phyloP scores from a whole-genome alignment of 2,797 vertebrate genomes.

The Columba guinea region DNA sequence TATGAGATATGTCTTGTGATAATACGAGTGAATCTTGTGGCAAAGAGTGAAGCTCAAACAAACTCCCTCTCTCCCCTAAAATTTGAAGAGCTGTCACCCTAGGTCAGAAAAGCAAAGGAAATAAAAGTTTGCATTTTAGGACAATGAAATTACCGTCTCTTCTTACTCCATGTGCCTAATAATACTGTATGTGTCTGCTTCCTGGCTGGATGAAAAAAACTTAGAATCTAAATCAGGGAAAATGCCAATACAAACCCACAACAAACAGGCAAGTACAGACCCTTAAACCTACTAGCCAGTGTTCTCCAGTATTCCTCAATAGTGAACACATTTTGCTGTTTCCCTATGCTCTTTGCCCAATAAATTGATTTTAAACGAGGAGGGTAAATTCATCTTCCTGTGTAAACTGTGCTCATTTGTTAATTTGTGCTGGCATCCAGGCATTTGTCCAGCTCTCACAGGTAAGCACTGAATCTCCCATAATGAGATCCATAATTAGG shows the following conservation, averaged over 20 bases:
- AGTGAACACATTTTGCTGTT: not conserved
- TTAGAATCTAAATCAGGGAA: not conserved
- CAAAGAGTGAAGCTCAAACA: not conserved
- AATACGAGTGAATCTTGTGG: not conserved
- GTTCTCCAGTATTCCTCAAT: not conserved
- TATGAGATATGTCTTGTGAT: not conserved
- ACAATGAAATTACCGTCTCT: not conserved
- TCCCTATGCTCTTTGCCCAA: not conserved
- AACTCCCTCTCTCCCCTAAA: not conserved
- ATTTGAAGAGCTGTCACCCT: not conserved
- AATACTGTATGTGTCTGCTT: not conserved
- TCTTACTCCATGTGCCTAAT: not conserved
- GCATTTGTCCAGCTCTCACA: not conserved
- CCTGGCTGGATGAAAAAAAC: not conserved
- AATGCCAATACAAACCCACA: not conserved
- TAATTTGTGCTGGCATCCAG: not conserved
- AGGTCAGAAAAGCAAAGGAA: not conserved
- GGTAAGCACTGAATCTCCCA: not conserved
- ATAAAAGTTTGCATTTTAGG: not conserved
- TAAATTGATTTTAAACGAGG: not conserved
- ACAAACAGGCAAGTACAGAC: not conserved
- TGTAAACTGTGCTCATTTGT: not conserved
- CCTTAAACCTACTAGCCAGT: not conserved
- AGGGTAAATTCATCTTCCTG: not conserved
- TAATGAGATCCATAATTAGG: not conserved